Evolutionary conservation across 2,797 vertebrate genomes (phyloP).

Genomic region (Falco novaeseelandiae): DNA sequence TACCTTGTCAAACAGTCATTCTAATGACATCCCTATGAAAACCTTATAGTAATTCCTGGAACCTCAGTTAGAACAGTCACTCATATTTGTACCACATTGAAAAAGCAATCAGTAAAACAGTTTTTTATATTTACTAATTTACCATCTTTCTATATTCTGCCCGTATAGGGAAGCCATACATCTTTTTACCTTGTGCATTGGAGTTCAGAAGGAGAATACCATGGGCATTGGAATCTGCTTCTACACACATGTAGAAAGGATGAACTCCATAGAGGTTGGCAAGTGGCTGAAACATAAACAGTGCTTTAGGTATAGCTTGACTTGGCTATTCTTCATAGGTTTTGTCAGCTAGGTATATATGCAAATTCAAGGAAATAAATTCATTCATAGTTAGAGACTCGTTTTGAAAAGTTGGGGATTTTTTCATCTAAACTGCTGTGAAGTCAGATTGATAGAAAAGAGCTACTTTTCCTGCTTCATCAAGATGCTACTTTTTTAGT

Average conservation of each 20-base stretch:
- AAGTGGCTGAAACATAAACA: slow-evolving; percentile 42
- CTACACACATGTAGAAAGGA: slow-evolving; percentile 60
- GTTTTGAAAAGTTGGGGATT: background rate
- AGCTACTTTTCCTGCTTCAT: background rate
- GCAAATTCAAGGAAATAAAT: background rate
- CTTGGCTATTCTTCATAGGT: background rate
- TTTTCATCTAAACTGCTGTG: background rate
- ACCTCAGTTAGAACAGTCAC: background rate
- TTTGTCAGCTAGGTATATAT: background rate
- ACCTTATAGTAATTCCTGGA: background rate
- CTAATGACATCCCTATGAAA: background rate
- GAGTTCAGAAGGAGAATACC: slow-evolving; percentile 70
- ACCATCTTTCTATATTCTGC: background rate
- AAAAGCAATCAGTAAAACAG: background rate
- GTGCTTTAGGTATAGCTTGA: background rate
- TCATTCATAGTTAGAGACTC: background rate
- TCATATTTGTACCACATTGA: background rate
- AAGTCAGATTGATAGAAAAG: background rate
- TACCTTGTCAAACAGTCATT: background rate
- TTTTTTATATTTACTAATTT: background rate
- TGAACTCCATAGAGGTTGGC: slow-evolving; percentile 64
- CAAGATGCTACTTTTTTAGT: background rate
- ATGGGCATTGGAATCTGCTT: slow-evolving; percentile 25
- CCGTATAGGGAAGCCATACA: background rate
- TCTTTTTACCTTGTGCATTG: slow-evolving; percentile 64